A percentile compares a stretch with the other conserved stretches of the same genome.
Conservation (phyloP, 2,797 vertebrate species). For the Borostomias antarcticus region DNA sequence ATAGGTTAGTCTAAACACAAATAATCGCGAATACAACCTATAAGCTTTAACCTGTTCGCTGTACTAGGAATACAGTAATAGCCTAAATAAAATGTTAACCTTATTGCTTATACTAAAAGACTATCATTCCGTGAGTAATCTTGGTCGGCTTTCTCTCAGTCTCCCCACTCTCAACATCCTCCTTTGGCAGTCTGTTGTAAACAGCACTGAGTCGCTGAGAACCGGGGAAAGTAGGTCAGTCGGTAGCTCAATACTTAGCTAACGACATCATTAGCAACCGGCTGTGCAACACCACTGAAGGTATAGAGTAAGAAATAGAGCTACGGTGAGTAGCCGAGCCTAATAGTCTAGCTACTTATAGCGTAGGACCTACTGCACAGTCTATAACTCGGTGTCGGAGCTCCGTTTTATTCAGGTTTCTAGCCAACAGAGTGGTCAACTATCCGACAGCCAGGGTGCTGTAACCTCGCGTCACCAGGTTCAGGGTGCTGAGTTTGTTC, state of each 20-base stretch:
- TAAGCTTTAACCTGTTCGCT: conserved; percentile 53
- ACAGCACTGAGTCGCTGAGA: conserved; percentile 71
- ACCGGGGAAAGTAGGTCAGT: conserved; percentile 86
- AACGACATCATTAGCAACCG: conserved; percentile 71
- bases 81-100: too few species aligned
- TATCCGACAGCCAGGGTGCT: too few species aligned
- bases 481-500: too few species aligned
- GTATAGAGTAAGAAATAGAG: conserved; percentile 12
- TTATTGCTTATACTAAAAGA: conserved; percentile 7
- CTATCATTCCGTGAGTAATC: conserved; percentile 11
- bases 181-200: conserved; percentile 72
- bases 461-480: too few species aligned
- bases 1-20: conserved; percentile 30
- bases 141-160: conserved; percentile 40
- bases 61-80: conserved; percentile 36
- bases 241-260: conserved; percentile 75
- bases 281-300: conserved; percentile 58
- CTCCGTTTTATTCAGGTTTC: not conserved
- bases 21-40: conserved; percentile 49
- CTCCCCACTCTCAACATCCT: conserved; percentile 68
- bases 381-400: not conserved
- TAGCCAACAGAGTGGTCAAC: too few species aligned
- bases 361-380: too few species aligned
- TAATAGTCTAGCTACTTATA: too few species aligned
- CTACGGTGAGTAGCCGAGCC: too few species aligned